Evolutionary conservation across 2,888 invertebrate genomes (phyloP).

Genomic region (Hemithea aestivaria): DNA sequence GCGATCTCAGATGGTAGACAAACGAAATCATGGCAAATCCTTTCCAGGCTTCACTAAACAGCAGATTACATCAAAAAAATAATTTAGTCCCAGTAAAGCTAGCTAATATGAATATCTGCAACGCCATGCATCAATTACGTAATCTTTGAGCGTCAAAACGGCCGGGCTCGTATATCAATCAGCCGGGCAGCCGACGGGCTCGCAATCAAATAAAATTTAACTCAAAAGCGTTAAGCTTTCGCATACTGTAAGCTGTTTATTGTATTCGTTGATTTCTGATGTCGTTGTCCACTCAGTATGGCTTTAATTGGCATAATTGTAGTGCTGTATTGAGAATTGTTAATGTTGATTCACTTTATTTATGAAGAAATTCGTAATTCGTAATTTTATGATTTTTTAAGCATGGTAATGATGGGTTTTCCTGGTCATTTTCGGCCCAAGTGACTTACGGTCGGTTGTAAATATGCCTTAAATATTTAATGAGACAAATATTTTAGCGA

Average conservation of each 20-base stretch:
- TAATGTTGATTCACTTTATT: constrained; percentile 7
- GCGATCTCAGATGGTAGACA: too few species aligned
- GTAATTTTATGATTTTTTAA: too few species aligned
- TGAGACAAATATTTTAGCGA: too few species aligned
- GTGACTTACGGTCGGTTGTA: too few species aligned
- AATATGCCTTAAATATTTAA: too few species aligned
- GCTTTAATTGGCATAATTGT: constrained; percentile 10
- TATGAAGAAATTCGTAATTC: constrained; percentile 2
- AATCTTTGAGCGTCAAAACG: constrained; percentile 52
- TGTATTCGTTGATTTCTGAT: constrained; percentile 23
- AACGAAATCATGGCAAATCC: too few species aligned
- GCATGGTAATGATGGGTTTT: too few species aligned
- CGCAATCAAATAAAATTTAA: constrained; percentile 78
- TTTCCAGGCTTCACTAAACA: too few species aligned
- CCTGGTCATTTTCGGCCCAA: too few species aligned
- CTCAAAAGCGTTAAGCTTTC: constrained; percentile 51
- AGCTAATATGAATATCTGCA: constrained; percentile 39
- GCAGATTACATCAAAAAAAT: not conserved
- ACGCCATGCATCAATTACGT: constrained; percentile 55
- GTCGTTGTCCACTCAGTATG: constrained; percentile 12
- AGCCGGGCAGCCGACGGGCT: constrained; percentile 53
- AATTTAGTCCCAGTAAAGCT: constrained; percentile 17
- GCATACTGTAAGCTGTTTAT: constrained; percentile 36
- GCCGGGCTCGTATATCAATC: constrained; percentile 69
- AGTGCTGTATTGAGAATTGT: constrained; percentile 3